These are phyloP conservation scores for Oxyura jamaicensis DNA, from an alignment of 2,113 vertebrate species.

Conservation along the genomic window DNA sequence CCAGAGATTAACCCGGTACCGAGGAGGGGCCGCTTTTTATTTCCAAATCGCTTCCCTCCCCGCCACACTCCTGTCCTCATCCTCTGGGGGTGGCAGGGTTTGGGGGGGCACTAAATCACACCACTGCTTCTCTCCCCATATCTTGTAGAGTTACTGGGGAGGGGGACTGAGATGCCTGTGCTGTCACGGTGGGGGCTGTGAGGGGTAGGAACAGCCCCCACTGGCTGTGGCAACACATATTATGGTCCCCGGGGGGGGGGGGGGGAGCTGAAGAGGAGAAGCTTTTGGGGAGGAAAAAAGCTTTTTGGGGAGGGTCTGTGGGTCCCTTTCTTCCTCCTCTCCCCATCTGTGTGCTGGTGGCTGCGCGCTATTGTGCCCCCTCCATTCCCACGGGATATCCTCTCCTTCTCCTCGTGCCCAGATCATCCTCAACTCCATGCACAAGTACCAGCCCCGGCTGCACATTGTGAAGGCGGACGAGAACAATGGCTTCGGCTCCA, in stretches of 20 bases:
- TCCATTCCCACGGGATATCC: background rate
- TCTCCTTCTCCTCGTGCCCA: conserved; percentile 54
- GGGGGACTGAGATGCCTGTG: background rate
- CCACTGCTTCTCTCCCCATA: too few relatives aligned
- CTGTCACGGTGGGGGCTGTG: background rate
- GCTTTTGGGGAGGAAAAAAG: background rate
- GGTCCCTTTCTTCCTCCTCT: background rate
- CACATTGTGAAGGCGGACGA: conserved; percentile 99
- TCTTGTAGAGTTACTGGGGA: background rate
- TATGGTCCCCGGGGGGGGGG: background rate
- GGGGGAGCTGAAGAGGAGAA: too few relatives aligned
- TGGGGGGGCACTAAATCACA: background rate
- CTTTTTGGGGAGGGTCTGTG: background rate
- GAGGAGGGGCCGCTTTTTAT: conserved; percentile 4
- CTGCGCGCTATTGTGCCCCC: fast-evolving
- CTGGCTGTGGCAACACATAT: fast-evolving
- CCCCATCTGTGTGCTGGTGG: too few relatives aligned
- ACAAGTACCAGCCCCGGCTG: conserved; percentile 97
- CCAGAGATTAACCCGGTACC: conserved; percentile 57
- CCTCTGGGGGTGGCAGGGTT: background rate
- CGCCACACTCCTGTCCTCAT: background rate
- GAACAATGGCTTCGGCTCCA: conserved; percentile 98
- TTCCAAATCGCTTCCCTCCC: background rate
- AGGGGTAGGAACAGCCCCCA: fast-evolving
- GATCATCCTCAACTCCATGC: conserved; percentile 99